phyloP scores from a whole-genome alignment of 2,888 invertebrate species.

The Rugalucina vietnamica region DNA sequence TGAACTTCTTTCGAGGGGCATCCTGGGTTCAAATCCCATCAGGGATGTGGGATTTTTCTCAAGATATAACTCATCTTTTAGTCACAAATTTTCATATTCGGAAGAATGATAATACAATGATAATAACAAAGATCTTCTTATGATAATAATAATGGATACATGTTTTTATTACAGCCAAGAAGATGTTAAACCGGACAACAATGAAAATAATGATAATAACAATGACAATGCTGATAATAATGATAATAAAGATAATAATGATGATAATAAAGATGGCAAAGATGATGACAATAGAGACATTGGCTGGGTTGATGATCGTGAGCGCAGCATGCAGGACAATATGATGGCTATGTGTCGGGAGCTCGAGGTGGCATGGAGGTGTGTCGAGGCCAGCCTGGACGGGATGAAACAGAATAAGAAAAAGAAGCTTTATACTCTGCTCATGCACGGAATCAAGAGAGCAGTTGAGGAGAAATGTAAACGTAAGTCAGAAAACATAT shows the following conservation, averaged over 20 bases:
- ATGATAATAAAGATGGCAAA: neutral
- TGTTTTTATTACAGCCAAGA: no score
- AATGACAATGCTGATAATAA: neutral
- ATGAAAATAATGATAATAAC: neutral
- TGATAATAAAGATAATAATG: neutral
- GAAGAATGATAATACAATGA: no score
- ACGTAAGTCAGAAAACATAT: conserved; percentile 47
- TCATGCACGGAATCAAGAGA: conserved; percentile 22
- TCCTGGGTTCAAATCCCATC: no score
- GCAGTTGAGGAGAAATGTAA: conserved; percentile 47
- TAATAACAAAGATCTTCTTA: no score
- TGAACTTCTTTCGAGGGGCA: no score
- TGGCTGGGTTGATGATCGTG: conserved; percentile 5
- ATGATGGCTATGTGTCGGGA: conserved; percentile 27
- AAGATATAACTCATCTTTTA: no score
- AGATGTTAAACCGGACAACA: no score
- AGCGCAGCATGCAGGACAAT: conserved; percentile 8
- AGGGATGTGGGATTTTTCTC: no score
- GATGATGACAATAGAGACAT: neutral
- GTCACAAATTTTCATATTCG: no score
- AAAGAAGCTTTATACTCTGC: neutral
- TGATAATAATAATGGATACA: no score
- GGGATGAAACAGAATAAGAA: neutral
- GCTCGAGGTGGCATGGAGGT: conserved; percentile 43
- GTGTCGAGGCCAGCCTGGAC: conserved; percentile 45